Percentiles rank a stretch among this genome's conserved stretches.
phyloP scores from a whole-genome alignment of 1,140 invertebrate species.

The Aricia agestis region DNA sequence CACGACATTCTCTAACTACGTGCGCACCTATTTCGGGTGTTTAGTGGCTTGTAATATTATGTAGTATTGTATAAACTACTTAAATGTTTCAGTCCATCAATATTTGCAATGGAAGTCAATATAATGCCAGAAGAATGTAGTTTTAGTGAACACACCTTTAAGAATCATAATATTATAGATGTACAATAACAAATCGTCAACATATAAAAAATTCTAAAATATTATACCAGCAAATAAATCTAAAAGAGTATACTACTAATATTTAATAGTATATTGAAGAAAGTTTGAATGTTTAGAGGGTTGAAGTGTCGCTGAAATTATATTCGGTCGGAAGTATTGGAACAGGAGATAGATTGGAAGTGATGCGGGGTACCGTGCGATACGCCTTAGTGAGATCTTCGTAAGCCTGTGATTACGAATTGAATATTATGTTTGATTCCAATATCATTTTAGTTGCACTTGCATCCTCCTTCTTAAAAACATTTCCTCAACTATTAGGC shows the following conservation, averaged over 20 bases:
- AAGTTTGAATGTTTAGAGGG: not conserved
- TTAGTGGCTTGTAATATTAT: too few species aligned
- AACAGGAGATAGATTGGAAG: not conserved
- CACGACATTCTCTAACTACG: not conserved
- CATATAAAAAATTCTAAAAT: not conserved
- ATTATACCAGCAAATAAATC: not conserved
- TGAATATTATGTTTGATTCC: not conserved
- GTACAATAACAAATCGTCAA: not conserved
- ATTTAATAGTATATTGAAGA: not conserved
- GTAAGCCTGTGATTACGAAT: not conserved
- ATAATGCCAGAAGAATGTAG: not conserved
- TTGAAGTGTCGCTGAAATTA: not conserved
- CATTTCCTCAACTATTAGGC: too few species aligned
- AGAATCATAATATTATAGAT: not conserved
- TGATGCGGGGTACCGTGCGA: not conserved
- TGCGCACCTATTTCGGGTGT: too few species aligned
- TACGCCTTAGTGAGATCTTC: not conserved
- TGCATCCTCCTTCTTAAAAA: not conserved
- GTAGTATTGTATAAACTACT: too few species aligned
- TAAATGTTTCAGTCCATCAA: not conserved
- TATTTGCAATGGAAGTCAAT: not conserved
- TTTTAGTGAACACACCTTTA: not conserved
- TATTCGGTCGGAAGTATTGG: not conserved
- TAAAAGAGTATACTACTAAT: not conserved
- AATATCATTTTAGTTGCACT: not conserved